Evolutionary conservation across 2,888 invertebrate genomes (phyloP).

Genomic region (Stenodema calcarata): DNA sequence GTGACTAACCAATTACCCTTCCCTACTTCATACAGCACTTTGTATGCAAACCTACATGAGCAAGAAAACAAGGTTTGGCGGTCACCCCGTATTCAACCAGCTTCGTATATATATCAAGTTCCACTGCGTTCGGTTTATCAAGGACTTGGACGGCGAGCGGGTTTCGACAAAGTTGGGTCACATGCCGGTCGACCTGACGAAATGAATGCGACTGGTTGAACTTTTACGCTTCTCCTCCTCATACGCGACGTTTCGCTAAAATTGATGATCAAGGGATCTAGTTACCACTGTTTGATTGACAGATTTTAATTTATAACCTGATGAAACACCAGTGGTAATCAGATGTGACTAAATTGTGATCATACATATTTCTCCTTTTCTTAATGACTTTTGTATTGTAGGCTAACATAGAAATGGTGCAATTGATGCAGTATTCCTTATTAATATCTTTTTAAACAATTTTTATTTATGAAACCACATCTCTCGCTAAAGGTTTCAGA

Average conservation of each 20-base stretch:
- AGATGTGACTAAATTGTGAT: no score
- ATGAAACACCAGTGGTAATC: no score
- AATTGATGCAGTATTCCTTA: no score
- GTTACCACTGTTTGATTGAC: not conserved
- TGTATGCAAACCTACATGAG: not conserved
- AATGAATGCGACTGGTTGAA: not conserved
- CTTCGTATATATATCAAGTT: not conserved
- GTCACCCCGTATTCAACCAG: not conserved
- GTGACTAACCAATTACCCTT: not conserved
- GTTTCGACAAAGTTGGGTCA: not conserved
- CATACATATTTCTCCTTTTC: no score
- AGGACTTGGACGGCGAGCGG: not conserved
- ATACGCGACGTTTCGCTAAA: not conserved
- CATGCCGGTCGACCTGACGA: not conserved
- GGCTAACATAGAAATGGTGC: no score
- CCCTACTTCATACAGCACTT: not conserved
- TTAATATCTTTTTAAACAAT: no score
- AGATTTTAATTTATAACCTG: no score
- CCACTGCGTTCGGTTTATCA: not conserved
- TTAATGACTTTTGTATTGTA: no score
- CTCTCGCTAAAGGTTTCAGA: no score
- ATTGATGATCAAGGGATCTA: not conserved
- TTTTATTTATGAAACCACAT: no score
- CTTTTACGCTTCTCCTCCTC: not conserved
- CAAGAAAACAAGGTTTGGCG: conserved; percentile 24